Conservation (phyloP, 2,888 invertebrate genomes). For the Lomographa bimaculata region DNA sequence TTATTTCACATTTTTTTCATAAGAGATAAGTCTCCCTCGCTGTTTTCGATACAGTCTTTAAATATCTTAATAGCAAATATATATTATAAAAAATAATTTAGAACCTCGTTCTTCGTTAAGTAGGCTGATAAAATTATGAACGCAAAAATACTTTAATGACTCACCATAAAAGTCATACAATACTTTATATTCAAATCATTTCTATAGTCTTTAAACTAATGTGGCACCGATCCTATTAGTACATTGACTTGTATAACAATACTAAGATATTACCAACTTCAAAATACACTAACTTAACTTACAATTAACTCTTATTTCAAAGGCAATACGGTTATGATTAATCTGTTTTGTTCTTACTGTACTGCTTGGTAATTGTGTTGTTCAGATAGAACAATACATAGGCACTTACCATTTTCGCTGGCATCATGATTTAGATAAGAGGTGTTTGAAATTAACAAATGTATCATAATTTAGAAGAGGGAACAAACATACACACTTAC, state of each 20-base stretch:
- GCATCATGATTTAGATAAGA: constrained; percentile 16
- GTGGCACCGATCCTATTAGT: constrained; percentile 5
- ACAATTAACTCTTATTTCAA: no score
- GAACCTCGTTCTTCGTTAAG: no score
- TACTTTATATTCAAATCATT: constrained; percentile 15
- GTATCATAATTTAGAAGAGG: constrained; percentile 3
- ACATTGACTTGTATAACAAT: constrained; percentile 21
- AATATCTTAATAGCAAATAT: no score
- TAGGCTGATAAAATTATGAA: no score
- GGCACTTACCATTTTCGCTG: constrained; percentile 15
- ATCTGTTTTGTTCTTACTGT: no score
- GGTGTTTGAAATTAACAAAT: constrained; percentile 11
- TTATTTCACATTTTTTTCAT: no score
- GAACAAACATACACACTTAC: no score
- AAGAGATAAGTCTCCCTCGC: no score
- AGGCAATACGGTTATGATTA: no score
- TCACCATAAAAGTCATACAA: constrained; percentile 9
- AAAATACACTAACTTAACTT: background rate
- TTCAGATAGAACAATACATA: constrained; percentile 10
- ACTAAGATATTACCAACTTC: constrained; percentile 14
- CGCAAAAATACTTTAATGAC: constrained; percentile 13
- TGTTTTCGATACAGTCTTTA: no score
- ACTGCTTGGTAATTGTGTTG: no score
- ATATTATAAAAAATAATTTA: no score
- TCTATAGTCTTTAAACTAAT: constrained; percentile 16